Base-by-base conservation (phyloP, 30 jellyfish, hydroid and myxozoan species). In the Rhopilema esculentum region DNA sequence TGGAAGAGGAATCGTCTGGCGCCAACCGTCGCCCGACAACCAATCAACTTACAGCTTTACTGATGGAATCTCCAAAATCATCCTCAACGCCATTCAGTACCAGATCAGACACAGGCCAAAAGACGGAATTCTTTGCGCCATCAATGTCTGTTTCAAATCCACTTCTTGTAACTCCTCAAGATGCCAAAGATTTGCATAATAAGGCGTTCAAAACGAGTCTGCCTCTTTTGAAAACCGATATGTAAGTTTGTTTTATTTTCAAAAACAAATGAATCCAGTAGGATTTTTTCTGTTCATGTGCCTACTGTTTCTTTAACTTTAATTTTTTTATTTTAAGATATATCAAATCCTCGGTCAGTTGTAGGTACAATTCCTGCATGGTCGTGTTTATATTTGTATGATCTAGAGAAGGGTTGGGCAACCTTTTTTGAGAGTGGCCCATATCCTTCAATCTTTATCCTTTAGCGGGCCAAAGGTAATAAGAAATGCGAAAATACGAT, bases 1-100 rank as follows among this genome's bases (percentile, higher is more conserved):
- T 93, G 88, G 98, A 93, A 80, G 89, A 89, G 57, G 98, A 93
- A 81, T 86, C 98, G n/a, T 70, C 88, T n/a, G 77, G 77, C 8
- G 89, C 62, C 49, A 65, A 29, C 50, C 66, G 74, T 49, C 84
- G 92, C 66, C 89, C 90, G 22, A 75, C 91, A 9, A 64, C 97
- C 82, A 82, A 96, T 71, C 90, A 73, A 67, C 79, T 88, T 61
- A 79, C 89, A 9, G 72, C 92, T n/a, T 76, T 74, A 49, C 66
- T 66, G 62, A 89, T 79, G 89, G 88, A 67, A 9, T 25, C 88
- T 20, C 75, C 93, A 19, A 50, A 91, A n/a, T 61, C 94, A n/a
- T 40, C 84, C 19, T n/a, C 89, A 25, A 80, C 66, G 8, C 48
- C 80, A n/a, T 20, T 27, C 22, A 48, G 70, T 0, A 25, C 40